Conservation (phyloP, 2,113 vertebrate genomes). For the Bolborhynchus lineola region DNA sequence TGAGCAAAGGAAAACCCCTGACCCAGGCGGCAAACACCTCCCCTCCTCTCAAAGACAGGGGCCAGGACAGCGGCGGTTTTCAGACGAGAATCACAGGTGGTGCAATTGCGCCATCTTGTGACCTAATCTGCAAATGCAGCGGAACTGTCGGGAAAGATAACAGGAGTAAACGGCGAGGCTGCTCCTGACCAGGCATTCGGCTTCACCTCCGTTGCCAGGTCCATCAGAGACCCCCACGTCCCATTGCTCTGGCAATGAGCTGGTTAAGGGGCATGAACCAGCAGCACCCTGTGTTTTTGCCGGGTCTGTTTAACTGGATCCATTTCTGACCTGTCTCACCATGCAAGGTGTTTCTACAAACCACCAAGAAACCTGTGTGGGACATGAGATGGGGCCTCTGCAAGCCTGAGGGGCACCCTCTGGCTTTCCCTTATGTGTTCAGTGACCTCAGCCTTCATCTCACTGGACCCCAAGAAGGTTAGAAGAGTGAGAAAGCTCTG, state of each 20-base stretch:
- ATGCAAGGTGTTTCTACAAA: fast-evolving
- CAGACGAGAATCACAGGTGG: neutral
- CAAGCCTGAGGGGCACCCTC: neutral
- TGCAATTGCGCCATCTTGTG: conserved; percentile 60
- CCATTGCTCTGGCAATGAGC: neutral
- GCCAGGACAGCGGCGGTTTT: fast-evolving
- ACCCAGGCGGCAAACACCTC: too few relatives aligned
- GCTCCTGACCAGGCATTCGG: neutral
- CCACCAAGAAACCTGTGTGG: fast-evolving
- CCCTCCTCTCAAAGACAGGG: fast-evolving
- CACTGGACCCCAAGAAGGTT: neutral
- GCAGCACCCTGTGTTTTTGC: too few relatives aligned
- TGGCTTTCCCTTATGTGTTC: neutral
- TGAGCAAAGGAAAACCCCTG: neutral
- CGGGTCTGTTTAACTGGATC: neutral
- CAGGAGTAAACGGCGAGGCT: fast-evolving
- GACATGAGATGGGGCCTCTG: neutral
- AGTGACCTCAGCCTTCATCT: neutral
- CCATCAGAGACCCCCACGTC: fast-evolving
- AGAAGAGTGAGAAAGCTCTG: neutral
- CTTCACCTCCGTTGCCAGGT: too few relatives aligned
- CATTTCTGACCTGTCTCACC: neutral
- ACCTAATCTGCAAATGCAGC: neutral
- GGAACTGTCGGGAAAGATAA: fast-evolving
- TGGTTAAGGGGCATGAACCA: neutral